These are phyloP conservation scores for Sinelater perroti DNA, from an alignment of 2,888 invertebrate genomes.

Conservation along the genomic window DNA sequence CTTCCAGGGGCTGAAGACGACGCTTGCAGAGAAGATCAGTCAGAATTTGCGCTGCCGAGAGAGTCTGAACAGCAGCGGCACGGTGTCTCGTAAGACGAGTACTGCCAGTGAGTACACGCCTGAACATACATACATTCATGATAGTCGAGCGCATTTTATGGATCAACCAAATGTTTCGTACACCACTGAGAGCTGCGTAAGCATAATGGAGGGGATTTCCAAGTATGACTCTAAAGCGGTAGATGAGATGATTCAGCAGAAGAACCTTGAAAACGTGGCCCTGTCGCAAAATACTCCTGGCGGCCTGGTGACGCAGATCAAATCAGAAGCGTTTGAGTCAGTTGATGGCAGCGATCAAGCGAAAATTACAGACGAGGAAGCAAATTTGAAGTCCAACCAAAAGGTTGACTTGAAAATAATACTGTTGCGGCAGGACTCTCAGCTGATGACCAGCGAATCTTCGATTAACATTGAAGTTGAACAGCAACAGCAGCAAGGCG, in stretches of 20 bases:
- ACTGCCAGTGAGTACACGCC: slow-evolving; percentile 68
- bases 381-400: slow-evolving; percentile 47
- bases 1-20: slow-evolving; percentile 54
- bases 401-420: slow-evolving; percentile 57
- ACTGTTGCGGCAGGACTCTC: slow-evolving; percentile 47
- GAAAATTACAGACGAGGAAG: slow-evolving; percentile 6
- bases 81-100: slow-evolving; percentile 66
- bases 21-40: slow-evolving; percentile 55
- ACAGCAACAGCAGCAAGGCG: slow-evolving; percentile 1
- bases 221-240: slow-evolving; percentile 47
- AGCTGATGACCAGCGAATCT: slow-evolving; percentile 20
- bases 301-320: not conserved
- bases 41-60: slow-evolving; percentile 55
- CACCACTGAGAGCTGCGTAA: slow-evolving; percentile 48
- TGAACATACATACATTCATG: slow-evolving; percentile 61
- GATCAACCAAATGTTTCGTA: slow-evolving; percentile 50
- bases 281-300: not conserved
- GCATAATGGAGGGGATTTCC: slow-evolving; percentile 41
- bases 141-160: slow-evolving; percentile 42
- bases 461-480: slow-evolving; percentile 22
- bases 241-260: slow-evolving; percentile 40
- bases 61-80: slow-evolving; percentile 60
- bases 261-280: slow-evolving; percentile 16
- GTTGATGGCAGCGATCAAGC: not conserved
- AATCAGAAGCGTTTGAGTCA: not conserved